Evolutionary conservation across 2,888 invertebrate genomes (phyloP), one percentile per base, ranked within the genome.

Genomic region (Lumbricus terrestris): DNA sequence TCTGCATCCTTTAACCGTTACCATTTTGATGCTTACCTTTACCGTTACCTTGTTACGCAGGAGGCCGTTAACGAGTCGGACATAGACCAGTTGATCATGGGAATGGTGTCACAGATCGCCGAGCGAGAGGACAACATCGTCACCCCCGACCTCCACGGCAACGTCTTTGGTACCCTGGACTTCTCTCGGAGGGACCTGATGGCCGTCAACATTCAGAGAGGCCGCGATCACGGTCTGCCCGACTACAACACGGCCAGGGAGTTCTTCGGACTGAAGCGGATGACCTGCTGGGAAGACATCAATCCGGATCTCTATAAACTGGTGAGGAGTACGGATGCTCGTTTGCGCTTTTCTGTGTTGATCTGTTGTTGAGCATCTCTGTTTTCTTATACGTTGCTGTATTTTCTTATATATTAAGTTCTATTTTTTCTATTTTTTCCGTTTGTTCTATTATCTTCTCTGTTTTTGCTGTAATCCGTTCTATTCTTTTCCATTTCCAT

Each of bases 101-200:
- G 99, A 0, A 97, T 99, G 96, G 96, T 97, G 0, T 98, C 98
- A 0, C 99, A 99, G 95, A 96, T 99, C 85, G 97, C 98, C 0
- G 99, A 99, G 95, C 96, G 97, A 83, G 99, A 99, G 95, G 99
- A 99, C 94, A 97, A 97, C 0, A 96, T 98, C 0, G 96, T 99
- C 0, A 98, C 98, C 93, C 98, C 98, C 0, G 99, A 99, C 95
- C 97, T 99, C 0, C 96, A 99, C 91, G 93, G 94, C n/a, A 95
- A 95, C 91, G 96, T 96, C 33, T 96, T 96, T 93, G 96, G 96
- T 0, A 96, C 96, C 0, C 93, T 96, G 89, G 96, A 96, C 93
- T 96, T 96, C 93, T 96, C 96, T 4, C 93, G 96, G 90, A 94
- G 96, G 88, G 96, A 96, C 93, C 94, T 96, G 91, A 96, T 96